These are phyloP conservation scores for Halotydeus destructor DNA, from an alignment of 1,140 invertebrate genomes.

Conservation along the genomic window DNA sequence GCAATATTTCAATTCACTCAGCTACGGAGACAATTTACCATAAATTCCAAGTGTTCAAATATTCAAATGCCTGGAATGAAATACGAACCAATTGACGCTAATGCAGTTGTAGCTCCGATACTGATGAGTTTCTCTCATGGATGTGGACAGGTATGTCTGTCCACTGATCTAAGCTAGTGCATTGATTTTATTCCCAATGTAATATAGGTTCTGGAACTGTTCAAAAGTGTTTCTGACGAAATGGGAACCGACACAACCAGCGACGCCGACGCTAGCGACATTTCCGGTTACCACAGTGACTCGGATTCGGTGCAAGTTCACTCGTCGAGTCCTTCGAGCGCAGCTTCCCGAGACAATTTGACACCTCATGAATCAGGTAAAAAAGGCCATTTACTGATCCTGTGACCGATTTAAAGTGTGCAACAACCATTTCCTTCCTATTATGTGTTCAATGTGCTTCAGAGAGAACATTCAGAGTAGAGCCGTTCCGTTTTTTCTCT, in stretches of 20 bases:
- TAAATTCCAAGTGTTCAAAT: background rate
- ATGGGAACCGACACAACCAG: background rate
- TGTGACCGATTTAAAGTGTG: no score
- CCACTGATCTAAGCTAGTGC: conserved; percentile 4
- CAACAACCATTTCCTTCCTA: no score
- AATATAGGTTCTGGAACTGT: background rate
- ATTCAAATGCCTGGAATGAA: conserved; percentile 19
- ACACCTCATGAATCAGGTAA: background rate
- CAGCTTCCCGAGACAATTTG: background rate
- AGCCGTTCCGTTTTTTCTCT: no score
- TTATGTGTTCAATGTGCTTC: no score
- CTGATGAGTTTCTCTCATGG: conserved; percentile 63
- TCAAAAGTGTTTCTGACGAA: conserved; percentile 1
- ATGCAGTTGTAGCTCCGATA: conserved; percentile 43
- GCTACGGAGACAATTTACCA: conserved; percentile 41
- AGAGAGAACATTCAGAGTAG: no score
- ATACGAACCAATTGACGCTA: conserved; percentile 29
- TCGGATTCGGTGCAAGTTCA: conserved; percentile 38
- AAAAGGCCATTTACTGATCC: no score
- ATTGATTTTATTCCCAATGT: background rate
- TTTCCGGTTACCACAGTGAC: conserved; percentile 54
- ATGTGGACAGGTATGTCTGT: conserved; percentile 35
- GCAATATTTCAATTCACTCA: conserved; percentile 37
- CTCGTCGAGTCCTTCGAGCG: background rate
- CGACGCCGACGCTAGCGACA: conserved; percentile 25